A percentile compares a stretch with the other conserved stretches of the same genome.
These are phyloP conservation scores for Nomada ruficornis DNA, from an alignment of 2,888 invertebrate genomes.

Conservation along the genomic window DNA sequence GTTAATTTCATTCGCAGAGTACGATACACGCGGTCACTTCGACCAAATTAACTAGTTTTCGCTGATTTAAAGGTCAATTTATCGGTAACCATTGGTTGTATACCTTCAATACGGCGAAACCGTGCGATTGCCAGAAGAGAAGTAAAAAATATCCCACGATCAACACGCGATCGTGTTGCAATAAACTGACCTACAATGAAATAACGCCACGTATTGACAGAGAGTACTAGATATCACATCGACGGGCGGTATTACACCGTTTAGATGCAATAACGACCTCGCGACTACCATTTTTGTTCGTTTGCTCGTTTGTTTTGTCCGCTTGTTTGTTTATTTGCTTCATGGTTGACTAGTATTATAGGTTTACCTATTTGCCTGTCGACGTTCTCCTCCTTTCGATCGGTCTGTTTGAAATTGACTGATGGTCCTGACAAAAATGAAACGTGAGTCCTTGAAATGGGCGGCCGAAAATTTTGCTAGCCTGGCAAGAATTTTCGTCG, in stretches of 20 bases:
- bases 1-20: constrained; percentile 64
- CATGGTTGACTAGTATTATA: neutral
- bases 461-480: neutral
- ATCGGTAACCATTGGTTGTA: constrained; percentile 60
- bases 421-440: neutral
- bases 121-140: constrained; percentile 5
- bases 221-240: constrained; percentile 46
- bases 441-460: neutral
- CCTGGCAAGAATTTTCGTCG: neutral
- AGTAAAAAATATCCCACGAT: constrained; percentile 37
- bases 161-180: constrained; percentile 36
- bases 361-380: constrained; percentile 1
- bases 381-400: neutral
- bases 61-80: constrained; percentile 65
- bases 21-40: constrained; percentile 52
- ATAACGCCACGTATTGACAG: constrained; percentile 47
- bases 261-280: constrained; percentile 39
- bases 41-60: constrained; percentile 41
- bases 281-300: constrained; percentile 23
- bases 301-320: constrained; percentile 26
- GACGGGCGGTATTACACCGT: constrained; percentile 28
- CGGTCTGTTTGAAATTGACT: constrained; percentile 27
- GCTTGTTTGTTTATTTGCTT: neutral
- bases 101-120: constrained; percentile 14
- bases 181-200: constrained; percentile 58